These are phyloP conservation scores for Mohoua ochrocephala DNA, from an alignment of 2,113 vertebrate genomes.

Conservation along the genomic window DNA sequence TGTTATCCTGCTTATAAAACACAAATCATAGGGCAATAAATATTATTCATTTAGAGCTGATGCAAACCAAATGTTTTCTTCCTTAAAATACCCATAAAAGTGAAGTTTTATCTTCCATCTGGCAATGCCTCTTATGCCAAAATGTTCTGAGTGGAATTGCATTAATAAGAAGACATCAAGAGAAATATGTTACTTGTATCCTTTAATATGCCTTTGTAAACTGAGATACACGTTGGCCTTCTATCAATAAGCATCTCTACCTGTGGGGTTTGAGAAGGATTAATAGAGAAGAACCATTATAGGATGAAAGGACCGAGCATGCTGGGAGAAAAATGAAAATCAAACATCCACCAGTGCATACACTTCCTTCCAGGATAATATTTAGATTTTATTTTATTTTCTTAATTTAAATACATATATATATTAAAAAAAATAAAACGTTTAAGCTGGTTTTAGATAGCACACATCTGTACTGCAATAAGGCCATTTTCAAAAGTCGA, in stretches of 20 bases:
- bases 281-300: conserved; percentile 71
- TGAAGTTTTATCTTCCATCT: conserved; percentile 75
- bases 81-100: conserved; percentile 63
- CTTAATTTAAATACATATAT: conserved; percentile 54
- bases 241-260: conserved; percentile 75
- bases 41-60: conserved; percentile 67
- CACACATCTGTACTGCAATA: conserved; percentile 67
- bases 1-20: conserved; percentile 66
- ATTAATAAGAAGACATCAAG: conserved; percentile 75
- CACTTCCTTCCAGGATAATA: conserved; percentile 74
- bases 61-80: conserved; percentile 73
- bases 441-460: conserved; percentile 69
- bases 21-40: conserved; percentile 65
- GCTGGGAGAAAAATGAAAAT: conserved; percentile 78
- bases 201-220: conserved; percentile 70
- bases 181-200: conserved; percentile 70
- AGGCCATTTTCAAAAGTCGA: conserved; percentile 70
- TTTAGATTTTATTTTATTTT: conserved; percentile 68
- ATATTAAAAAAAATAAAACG: conserved; percentile 20
- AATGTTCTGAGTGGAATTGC: conserved; percentile 68
- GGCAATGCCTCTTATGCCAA: conserved; percentile 69
- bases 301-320: conserved; percentile 70
- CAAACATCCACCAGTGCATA: conserved; percentile 69
- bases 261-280: conserved; percentile 72
- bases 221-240: conserved; percentile 53